A percentile compares a stretch with the other conserved stretches of the same genome.
Conservation (phyloP, 2,797 vertebrate genomes). For the Myripristis murdjan region DNA sequence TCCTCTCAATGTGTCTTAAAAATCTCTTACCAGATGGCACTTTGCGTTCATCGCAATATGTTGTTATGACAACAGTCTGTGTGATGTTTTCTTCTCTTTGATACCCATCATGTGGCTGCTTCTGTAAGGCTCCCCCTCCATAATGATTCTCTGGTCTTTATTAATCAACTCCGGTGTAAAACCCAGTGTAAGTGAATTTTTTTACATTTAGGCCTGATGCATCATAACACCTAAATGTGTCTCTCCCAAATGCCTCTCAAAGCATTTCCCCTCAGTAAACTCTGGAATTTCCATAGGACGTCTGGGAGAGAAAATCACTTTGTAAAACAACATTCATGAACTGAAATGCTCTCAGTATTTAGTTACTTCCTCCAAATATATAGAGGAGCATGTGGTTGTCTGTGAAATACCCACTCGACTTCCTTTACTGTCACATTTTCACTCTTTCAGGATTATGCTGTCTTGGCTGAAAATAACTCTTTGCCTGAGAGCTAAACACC, state of each 20-base stretch:
- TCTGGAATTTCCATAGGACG: background rate
- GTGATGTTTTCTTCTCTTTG: slow-evolving; percentile 79
- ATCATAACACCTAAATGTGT: background rate
- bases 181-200: background rate
- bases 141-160: slow-evolving; percentile 44
- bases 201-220: background rate
- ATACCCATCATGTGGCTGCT: slow-evolving; percentile 74
- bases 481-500: too few relatives aligned
- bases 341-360: background rate
- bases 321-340: background rate
- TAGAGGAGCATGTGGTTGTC: background rate
- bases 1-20: slow-evolving; percentile 80
- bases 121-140: slow-evolving; percentile 48
- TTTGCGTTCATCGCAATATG: slow-evolving; percentile 84
- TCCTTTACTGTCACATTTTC: slow-evolving; percentile 18
- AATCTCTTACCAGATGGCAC: slow-evolving; percentile 80
- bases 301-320: background rate
- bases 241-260: too few relatives aligned
- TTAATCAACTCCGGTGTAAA: slow-evolving; percentile 33
- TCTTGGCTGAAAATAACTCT: slow-evolving; percentile 63
- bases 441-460: slow-evolving; percentile 51
- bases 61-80: slow-evolving; percentile 88
- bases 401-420: background rate
- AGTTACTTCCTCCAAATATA: background rate
- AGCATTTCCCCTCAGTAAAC: background rate